These are phyloP conservation scores for Spea hammondii DNA, from an alignment of 2,797 vertebrate genomes.

Conservation along the genomic window DNA sequence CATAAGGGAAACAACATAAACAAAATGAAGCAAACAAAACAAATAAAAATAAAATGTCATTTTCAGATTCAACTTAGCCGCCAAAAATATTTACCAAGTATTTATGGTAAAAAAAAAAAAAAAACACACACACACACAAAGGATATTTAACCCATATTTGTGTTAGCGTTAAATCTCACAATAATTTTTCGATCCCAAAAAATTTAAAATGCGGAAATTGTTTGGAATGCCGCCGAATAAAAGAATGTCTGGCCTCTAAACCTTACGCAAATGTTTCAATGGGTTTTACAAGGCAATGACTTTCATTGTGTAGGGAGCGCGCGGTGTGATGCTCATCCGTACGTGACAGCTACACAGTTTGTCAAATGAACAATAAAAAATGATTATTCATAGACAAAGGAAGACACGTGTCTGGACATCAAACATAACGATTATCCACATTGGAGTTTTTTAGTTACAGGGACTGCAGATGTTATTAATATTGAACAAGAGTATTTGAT, in stretches of 20 bases:
- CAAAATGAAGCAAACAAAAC: too few relatives aligned
- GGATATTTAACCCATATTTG: too few relatives aligned
- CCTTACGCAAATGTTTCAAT: slow-evolving; percentile 44
- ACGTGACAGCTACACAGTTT: slow-evolving; percentile 24
- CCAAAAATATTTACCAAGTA: too few relatives aligned
- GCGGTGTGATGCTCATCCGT: slow-evolving; percentile 31
- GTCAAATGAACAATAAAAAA: slow-evolving; percentile 28
- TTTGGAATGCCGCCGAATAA: neutral
- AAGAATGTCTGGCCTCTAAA: slow-evolving; percentile 2
- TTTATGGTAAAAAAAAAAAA: too few relatives aligned
- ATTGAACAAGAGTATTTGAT: too few relatives aligned
- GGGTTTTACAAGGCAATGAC: slow-evolving; percentile 50
- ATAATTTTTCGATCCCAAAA: too few relatives aligned
- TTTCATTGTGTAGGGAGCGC: slow-evolving; percentile 31
- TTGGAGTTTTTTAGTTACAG: neutral
- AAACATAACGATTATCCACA: neutral
- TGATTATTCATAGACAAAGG: slow-evolving; percentile 54
- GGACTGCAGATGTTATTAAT: too few relatives aligned
- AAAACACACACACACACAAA: too few relatives aligned
- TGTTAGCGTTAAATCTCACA: too few relatives aligned
- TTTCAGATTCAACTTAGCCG: too few relatives aligned
- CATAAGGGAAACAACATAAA: too few relatives aligned
- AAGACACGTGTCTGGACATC: slow-evolving; percentile 49
- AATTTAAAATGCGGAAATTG: neutral
- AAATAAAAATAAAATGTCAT: too few relatives aligned